These are phyloP conservation scores for Caiman crocodilus DNA, from an alignment of 2,797 vertebrate genomes.

Conservation along the genomic window DNA sequence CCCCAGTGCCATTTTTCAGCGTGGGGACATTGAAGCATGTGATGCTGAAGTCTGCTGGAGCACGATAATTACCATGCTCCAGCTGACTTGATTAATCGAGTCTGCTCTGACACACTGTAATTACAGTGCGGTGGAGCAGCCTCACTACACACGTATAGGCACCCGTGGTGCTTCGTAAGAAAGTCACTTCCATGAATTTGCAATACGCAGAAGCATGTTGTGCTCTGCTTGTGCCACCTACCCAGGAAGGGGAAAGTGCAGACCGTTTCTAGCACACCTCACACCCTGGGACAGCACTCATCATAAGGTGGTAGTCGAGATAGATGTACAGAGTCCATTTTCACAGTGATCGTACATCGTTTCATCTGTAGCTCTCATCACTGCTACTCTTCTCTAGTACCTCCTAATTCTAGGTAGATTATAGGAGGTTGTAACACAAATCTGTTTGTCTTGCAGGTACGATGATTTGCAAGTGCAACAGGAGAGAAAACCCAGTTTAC, in stretches of 20 bases:
- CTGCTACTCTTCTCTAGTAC: not conserved
- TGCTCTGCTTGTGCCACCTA: no score
- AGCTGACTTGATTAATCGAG: no score
- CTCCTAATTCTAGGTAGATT: not conserved
- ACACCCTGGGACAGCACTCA: not conserved
- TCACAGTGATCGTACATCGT: not conserved
- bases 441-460: not conserved
- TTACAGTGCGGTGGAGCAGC: no score
- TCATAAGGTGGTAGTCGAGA: not conserved
- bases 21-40: no score
- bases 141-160: no score
- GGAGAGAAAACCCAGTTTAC: not conserved
- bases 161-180: no score
- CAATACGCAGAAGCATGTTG: not conserved
- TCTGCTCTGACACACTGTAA: no score
- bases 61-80: no score
- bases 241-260: not conserved
- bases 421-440: not conserved
- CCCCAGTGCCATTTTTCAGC: no score
- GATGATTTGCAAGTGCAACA: not conserved
- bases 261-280: accelerated
- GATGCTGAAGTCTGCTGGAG: no score
- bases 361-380: not conserved
- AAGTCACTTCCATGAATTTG: not conserved
- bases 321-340: not conserved